Percentiles rank a stretch among this genome's conserved stretches.
phyloP scores from a whole-genome alignment of 2,888 invertebrate species.

The Girardia tigrina region DNA sequence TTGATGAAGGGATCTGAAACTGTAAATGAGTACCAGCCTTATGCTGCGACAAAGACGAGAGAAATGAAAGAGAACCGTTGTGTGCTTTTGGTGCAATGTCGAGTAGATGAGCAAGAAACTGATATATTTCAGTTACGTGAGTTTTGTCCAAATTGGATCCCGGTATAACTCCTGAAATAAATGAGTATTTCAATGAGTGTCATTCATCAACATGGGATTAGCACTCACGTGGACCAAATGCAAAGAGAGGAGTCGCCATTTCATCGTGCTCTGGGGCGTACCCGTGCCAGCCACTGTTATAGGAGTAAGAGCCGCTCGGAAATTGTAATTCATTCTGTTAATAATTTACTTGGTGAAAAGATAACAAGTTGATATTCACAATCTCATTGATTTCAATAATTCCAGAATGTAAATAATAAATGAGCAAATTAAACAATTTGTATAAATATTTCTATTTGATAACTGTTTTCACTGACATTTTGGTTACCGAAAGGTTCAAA shows the following conservation, averaged over 20 bases:
- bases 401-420: no score
- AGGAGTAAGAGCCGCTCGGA: not conserved
- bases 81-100: not conserved
- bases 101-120: not conserved
- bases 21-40: not conserved
- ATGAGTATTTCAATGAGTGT: no score
- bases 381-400: no score
- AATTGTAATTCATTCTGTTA: not conserved
- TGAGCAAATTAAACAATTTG: no score
- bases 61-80: not conserved
- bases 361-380: no score
- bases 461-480: no score
- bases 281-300: conserved; percentile 30
- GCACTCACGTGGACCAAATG: conserved; percentile 23
- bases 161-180: not conserved
- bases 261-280: conserved; percentile 27
- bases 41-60: not conserved
- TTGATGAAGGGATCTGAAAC: no score
- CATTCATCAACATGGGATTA: no score
- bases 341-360: no score
- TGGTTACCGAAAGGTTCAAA: no score
- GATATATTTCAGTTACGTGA: not conserved
- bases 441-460: no score
- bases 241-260: conserved; percentile 28
- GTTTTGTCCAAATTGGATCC: not conserved